Conservation (phyloP, 2,797 vertebrate species). For the Hydrocynus forskahlii region DNA sequence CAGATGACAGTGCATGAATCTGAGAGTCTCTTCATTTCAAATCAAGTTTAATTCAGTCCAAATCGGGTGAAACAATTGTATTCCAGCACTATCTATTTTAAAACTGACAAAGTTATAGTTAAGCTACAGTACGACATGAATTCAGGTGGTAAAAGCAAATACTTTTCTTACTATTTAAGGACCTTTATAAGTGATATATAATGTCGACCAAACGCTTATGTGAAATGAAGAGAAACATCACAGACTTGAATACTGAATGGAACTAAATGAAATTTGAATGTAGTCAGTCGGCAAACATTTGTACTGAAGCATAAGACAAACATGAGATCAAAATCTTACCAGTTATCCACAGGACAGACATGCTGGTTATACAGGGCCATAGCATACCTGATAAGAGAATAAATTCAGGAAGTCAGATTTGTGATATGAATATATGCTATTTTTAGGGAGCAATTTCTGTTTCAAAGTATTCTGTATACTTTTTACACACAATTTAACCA, state of each 20-base stretch:
- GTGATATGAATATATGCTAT: not conserved
- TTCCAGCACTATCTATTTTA: not conserved
- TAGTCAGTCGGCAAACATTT: not conserved
- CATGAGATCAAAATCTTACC: conserved; percentile 63
- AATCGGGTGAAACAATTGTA: not conserved
- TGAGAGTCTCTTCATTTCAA: not conserved
- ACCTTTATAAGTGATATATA: too few species aligned
- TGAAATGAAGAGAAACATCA: too few species aligned
- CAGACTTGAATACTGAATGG: too few species aligned
- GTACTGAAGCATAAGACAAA: not conserved
- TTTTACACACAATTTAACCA: too few species aligned
- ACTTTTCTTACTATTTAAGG: too few species aligned
- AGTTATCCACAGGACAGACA: conserved; percentile 84
- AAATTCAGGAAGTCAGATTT: conserved; percentile 4
- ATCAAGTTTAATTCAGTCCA: not conserved
- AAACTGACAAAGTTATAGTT: not conserved
- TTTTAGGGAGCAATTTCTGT: too few species aligned
- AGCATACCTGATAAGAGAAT: conserved; percentile 73
- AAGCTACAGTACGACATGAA: not conserved
- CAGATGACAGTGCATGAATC: not conserved
- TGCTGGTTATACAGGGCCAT: conserved; percentile 86
- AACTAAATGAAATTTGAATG: not conserved
- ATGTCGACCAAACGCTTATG: too few species aligned
- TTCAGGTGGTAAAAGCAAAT: not conserved
- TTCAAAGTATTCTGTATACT: not conserved